Base-by-base conservation (phyloP, 2,797 vertebrate genomes). In the Synanceia verrucosa region DNA sequence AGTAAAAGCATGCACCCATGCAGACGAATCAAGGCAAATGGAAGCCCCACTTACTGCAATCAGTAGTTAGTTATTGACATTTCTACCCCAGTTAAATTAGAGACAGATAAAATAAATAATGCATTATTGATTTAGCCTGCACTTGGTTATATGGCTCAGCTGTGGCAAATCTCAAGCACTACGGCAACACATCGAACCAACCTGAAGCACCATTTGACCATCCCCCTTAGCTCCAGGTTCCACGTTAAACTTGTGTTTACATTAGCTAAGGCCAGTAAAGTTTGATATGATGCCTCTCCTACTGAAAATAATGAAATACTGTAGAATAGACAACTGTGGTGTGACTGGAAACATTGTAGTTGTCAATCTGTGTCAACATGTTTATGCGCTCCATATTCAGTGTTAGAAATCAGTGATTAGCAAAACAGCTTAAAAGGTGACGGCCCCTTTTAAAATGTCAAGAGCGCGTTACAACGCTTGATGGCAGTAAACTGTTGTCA, bases 31-130 rank as follows among this genome's bases (percentile, higher is more conserved):
- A 74, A 66, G 48, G 61, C 48, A 56, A 85, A 72, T 64, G 19
- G 67, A 71, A 72, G 75, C 26, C 44, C 53, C 63, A 76, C 61
- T 85, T 79, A 73, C 47, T 65, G 76, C 81, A 78, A 70, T 81
- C 73, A 81, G 73, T 10, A 52, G 56, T 53, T 66, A 59, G 64
- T 55, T 76, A 83, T 85, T 72, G 81, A 84, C 63, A 62, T 70
- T 84, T 36, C 18, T 34, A 66, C 78, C 41, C 70, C 47, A 24
- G 71, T 21, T 78, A 73, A 87, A 70, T 84, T 78, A 74, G 67
- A 85, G 77, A 79, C 68, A 83, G 76, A 82, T 71, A 71, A 80
- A 84, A 86, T 84, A 87, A 86, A 89, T 83, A 72, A 81, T 78
- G 67, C 73, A 66, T 68, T 86, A 86, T 89, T 70, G 82, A 89